These are phyloP conservation scores for Pangasius macronema DNA, from an alignment of 2,797 vertebrate species.

Conservation along the genomic window DNA sequence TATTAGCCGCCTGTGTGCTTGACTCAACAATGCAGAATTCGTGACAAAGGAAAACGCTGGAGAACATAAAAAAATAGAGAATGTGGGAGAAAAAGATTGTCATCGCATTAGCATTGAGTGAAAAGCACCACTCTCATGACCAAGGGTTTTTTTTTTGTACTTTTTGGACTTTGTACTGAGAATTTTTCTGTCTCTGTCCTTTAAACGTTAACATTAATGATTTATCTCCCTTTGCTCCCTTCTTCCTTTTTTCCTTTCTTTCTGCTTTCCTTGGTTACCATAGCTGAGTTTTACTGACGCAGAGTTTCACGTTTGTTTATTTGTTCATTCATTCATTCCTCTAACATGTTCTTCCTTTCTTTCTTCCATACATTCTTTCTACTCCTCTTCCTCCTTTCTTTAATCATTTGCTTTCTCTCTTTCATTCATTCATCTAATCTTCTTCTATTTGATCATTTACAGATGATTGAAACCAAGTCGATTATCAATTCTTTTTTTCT, in stretches of 20 bases:
- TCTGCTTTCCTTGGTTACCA: too few species aligned
- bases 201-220: background rate
- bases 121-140: background rate
- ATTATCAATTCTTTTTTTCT: background rate
- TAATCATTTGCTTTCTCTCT: background rate
- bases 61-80: background rate
- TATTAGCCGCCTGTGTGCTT: conserved; percentile 44
- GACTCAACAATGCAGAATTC: background rate
- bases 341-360: background rate
- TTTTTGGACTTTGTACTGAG: background rate
- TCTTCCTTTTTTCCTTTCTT: background rate
- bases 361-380: background rate
- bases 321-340: background rate
- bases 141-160: background rate
- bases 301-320: background rate
- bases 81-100: background rate
- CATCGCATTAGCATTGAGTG: background rate
- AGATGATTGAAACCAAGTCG: background rate
- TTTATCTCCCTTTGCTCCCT: background rate
- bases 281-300: background rate
- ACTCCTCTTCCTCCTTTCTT: background rate
- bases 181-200: background rate
- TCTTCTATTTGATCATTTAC: background rate
- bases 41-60: conserved; percentile 6
- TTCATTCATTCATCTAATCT: background rate